Evolutionary conservation across 2,797 vertebrate genomes (phyloP).

Genomic region (Microctenopoma lineatum): DNA sequence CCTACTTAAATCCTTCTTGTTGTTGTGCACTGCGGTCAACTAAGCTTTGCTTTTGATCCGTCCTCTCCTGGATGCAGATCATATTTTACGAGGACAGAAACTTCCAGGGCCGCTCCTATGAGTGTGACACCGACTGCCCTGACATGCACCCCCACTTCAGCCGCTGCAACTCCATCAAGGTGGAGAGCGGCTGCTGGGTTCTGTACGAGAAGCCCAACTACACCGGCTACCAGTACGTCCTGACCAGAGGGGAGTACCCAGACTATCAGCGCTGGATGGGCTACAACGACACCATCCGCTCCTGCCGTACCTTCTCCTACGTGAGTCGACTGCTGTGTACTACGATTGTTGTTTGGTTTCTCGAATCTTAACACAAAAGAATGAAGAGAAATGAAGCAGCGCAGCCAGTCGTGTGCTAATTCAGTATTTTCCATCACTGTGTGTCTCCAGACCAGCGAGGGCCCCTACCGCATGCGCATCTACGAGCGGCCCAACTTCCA

Average conservation of each 20-base stretch:
- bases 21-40: too few species aligned
- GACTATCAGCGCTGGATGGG: constrained; percentile 83
- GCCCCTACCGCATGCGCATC: constrained; percentile 74
- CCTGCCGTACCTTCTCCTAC: constrained; percentile 75
- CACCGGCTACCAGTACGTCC: constrained; percentile 78
- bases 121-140: constrained; percentile 77
- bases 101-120: constrained; percentile 78
- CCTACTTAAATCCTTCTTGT: neutral
- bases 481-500: constrained; percentile 80
- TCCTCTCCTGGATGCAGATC: constrained; percentile 60
- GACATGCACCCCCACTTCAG: constrained; percentile 81
- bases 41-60: too few species aligned
- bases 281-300: constrained; percentile 78
- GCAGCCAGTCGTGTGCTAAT: neutral
- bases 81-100: constrained; percentile 78
- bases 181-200: constrained; percentile 82
- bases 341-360: neutral
- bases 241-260: constrained; percentile 78
- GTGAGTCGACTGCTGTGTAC: constrained; percentile 45
- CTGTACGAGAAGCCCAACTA: constrained; percentile 80
- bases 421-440: neutral
- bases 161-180: constrained; percentile 79
- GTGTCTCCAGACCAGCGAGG: constrained; percentile 69
- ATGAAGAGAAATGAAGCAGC: neutral
- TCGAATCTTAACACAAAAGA: neutral